Base-by-base conservation (phyloP, 2,888 invertebrate species). In the Stenurella melanura region DNA sequence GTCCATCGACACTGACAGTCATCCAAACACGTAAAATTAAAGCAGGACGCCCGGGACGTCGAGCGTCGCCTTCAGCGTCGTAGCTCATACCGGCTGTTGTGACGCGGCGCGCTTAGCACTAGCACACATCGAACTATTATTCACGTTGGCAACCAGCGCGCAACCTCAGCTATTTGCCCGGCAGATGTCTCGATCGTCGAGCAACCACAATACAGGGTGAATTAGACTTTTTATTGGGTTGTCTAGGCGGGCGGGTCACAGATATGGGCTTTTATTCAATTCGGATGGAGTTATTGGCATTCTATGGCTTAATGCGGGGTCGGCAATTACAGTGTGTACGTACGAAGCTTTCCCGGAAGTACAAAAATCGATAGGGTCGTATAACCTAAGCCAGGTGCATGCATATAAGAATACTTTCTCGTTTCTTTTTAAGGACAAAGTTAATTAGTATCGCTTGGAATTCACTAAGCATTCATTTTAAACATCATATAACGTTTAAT, bases 161-260 rank as follows among this genome's bases (percentile, higher is more conserved):
- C 84, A 84, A 84, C 84, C 84, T 84, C 85, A 79, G 82, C 81
- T 76, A 77, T 76, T 79, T 75, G 75, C 69, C 76, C 85, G 80
- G 80, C 83, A 85, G 85, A 85, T 85, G 85, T 83, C 85, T 82
- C 79, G 80, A 77, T 79, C 73, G 75, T 63, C 78, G 78, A 61
- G 38, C 1, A 38, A 18, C 19, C 38, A 64, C 38, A 30, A 50
- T 50, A 50, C 50, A n/a, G 50, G 50, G 50, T n/a, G 50, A 50
- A n/a, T 50, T n/a, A n/a, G n/a, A 50, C n/a, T 12, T 50, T 42
- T n/a, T 50, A 50, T 50, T 50, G 50, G 4, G 50, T n/a, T 50
- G 15, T n/a, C n/a, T 15, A 12, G 42, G 42, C 42, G 42, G 42
- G 50, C 50, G 50, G n/a, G 50, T 15, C 50, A 5, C 5, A 15